These are phyloP conservation scores for Pelagia noctiluca DNA, from an alignment of 30 jellyfish, hydroid and myxozoan genomes.

Conservation along the genomic window DNA sequence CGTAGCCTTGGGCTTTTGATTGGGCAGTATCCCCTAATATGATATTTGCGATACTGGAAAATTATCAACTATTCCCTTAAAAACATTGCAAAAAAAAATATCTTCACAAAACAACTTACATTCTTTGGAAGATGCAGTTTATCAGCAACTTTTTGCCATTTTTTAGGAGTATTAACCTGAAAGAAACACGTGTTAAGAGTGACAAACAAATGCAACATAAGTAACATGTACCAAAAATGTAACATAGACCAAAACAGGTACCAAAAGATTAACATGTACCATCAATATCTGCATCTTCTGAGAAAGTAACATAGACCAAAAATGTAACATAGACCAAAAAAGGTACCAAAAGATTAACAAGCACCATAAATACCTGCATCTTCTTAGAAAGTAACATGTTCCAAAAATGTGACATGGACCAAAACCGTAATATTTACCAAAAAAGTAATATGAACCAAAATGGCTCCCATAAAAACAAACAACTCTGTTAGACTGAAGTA, in stretches of 20 bases:
- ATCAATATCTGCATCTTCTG: not conserved
- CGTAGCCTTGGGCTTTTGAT: not conserved
- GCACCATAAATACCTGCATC: not conserved
- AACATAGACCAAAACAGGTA: not conserved
- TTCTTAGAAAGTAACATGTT: not conserved
- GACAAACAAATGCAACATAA: not conserved
- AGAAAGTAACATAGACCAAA: not conserved
- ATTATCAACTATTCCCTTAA: not conserved
- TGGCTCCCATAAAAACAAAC: too few relatives aligned
- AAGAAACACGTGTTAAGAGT: not conserved
- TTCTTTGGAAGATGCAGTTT: constrained; percentile 52
- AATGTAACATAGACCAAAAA: not conserved
- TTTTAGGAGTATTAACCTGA: constrained; percentile 69
- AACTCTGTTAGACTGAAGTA: not conserved
- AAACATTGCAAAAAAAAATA: not conserved
- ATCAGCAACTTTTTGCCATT: constrained; percentile 76
- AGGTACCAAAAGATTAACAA: not conserved
- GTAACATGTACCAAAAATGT: too few relatives aligned
- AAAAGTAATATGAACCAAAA: too few relatives aligned
- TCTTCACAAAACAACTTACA: constrained; percentile 12
- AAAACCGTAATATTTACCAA: not conserved
- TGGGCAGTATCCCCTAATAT: not conserved
- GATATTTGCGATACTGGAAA: not conserved
- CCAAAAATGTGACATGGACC: not conserved
- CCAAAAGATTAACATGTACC: not conserved